These are phyloP conservation scores for Ispidina picta DNA, from an alignment of 2,797 vertebrate species.

Conservation along the genomic window DNA sequence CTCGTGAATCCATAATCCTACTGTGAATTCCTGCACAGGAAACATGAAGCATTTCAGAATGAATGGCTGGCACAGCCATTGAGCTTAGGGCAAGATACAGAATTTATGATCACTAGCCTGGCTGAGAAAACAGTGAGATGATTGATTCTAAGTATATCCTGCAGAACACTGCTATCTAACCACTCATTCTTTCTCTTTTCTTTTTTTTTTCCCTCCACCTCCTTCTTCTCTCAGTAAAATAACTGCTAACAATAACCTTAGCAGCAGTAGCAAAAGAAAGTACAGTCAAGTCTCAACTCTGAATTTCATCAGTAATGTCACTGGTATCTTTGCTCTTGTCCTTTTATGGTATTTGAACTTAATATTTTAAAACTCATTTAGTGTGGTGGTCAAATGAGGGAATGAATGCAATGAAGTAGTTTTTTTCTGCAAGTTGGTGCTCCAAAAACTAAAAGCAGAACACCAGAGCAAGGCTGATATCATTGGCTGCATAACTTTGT, in stretches of 20 bases:
- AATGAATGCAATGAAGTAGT: not conserved
- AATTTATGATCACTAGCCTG: conserved; percentile 24
- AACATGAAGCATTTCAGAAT: not conserved
- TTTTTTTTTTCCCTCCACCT: not conserved
- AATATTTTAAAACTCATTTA: not conserved
- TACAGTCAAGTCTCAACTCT: not conserved
- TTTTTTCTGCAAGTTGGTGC: not conserved
- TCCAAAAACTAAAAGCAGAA: not conserved
- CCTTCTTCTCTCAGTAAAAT: conserved; percentile 24
- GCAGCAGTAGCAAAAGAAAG: conserved; percentile 1
- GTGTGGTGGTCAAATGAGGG: not conserved
- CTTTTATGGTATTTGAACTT: not conserved
- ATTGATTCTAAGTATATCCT: conserved; percentile 57
- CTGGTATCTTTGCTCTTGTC: not conserved
- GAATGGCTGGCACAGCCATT: not conserved
- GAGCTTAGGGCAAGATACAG: not conserved
- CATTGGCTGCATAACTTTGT: not conserved
- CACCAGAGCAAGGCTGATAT: not conserved
- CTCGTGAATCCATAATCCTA: not conserved
- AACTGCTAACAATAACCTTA: conserved; percentile 39
- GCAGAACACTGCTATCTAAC: conserved; percentile 18
- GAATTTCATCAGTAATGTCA: not conserved
- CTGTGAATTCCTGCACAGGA: not conserved
- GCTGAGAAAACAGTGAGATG: conserved; percentile 27
- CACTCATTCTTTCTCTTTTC: not conserved